Conservation (phyloP, 1,140 invertebrate species). For the Plutomurus gul region DNA sequence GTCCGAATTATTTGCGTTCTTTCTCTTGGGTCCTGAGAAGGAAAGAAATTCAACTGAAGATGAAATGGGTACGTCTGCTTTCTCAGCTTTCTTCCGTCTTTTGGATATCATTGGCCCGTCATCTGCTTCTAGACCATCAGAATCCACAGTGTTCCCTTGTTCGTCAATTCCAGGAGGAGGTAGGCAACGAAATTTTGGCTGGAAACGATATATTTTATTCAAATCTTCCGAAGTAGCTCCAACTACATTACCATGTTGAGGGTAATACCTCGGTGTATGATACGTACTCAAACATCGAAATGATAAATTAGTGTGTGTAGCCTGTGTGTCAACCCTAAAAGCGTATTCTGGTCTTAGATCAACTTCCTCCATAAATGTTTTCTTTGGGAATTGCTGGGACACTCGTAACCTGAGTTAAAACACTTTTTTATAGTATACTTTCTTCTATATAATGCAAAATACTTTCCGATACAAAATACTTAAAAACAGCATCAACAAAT, state of each 20-base stretch:
- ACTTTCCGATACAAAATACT: not conserved
- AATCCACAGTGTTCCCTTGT: not conserved
- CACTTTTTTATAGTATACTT: no score
- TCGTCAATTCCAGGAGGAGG: slow-evolving; percentile 31
- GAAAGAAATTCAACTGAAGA: not conserved
- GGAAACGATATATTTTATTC: not conserved
- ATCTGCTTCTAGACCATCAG: not conserved
- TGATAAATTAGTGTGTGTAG: not conserved
- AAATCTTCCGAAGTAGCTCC: slow-evolving; percentile 30
- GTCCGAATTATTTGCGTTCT: not conserved
- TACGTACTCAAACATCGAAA: not conserved
- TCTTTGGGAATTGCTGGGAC: slow-evolving; percentile 31
- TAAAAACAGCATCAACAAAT: not conserved
- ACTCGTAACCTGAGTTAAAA: slow-evolving; percentile 13
- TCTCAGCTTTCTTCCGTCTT: not conserved
- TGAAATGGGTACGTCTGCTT: not conserved
- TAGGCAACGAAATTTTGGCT: not conserved
- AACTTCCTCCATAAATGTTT: slow-evolving; percentile 44
- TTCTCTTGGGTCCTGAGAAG: not conserved
- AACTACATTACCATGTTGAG: not conserved
- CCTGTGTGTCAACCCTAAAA: slow-evolving; percentile 41
- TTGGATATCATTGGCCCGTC: not conserved
- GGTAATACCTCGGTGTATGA: slow-evolving; percentile 1
- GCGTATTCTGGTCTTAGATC: slow-evolving; percentile 39
- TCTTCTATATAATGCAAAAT: no score